A percentile compares a stretch with the other conserved stretches of the same genome.
These are phyloP conservation scores for Lateolabrax maculatus DNA, from an alignment of 2,797 vertebrate genomes.

Conservation along the genomic window DNA sequence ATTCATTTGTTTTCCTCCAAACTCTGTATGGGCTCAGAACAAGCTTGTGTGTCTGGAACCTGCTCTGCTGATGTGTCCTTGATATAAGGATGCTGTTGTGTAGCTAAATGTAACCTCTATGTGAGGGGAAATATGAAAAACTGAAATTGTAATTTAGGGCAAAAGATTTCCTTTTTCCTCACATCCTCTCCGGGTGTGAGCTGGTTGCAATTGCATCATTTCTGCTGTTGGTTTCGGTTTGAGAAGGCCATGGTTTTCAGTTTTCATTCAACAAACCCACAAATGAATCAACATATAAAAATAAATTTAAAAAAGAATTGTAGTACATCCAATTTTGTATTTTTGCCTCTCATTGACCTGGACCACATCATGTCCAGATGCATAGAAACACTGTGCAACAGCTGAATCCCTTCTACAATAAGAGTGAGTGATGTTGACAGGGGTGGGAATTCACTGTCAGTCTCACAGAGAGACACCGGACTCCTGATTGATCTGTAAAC, in stretches of 20 bases:
- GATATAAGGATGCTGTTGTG: not conserved
- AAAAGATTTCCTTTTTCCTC: not conserved
- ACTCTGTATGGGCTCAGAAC: not conserved
- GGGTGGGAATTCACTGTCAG: constrained; percentile 1
- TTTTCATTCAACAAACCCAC: not conserved
- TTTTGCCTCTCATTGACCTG: not conserved
- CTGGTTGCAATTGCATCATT: not conserved
- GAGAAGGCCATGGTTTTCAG: not conserved
- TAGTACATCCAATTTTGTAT: not conserved
- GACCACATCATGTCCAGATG: not conserved
- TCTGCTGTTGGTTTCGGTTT: not conserved
- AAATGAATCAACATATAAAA: not conserved
- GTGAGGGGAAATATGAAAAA: not conserved
- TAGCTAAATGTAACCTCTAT: not conserved
- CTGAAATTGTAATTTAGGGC: not conserved
- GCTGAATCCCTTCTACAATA: not conserved
- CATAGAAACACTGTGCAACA: not conserved
- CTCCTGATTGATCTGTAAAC: constrained; percentile 1
- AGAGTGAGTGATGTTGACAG: not conserved
- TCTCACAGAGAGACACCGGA: constrained; percentile 3
- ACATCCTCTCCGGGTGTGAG: not conserved
- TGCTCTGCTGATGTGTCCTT: not conserved
- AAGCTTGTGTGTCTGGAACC: not conserved
- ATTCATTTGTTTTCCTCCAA: not conserved
- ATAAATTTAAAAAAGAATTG: not conserved